phyloP scores from a whole-genome alignment of 1,140 invertebrate genomes.

The Reticulitermes speratus region DNA sequence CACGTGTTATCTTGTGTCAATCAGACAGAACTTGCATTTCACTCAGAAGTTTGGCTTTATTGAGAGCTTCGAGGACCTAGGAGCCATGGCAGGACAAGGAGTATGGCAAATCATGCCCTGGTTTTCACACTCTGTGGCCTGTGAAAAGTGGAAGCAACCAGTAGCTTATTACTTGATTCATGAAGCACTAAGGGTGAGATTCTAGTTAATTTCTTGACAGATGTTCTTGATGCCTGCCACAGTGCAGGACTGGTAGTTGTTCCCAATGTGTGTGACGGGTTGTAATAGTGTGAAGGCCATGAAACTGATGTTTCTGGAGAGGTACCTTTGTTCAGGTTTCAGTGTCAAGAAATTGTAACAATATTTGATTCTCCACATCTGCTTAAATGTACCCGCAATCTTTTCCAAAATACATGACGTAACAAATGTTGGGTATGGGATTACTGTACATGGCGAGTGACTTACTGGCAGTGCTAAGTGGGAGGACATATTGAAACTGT shows the following conservation, averaged over 20 bases:
- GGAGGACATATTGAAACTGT: too few relatives aligned
- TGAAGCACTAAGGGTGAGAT: neutral
- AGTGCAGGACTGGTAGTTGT: neutral
- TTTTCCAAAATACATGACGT: too few relatives aligned
- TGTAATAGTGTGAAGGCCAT: neutral
- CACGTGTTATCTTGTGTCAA: too few relatives aligned
- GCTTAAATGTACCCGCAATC: neutral
- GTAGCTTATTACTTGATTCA: conserved; percentile 38
- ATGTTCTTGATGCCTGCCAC: too few relatives aligned
- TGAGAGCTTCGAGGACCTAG: conserved; percentile 40
- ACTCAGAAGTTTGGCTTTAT: conserved; percentile 38
- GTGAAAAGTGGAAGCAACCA: conserved; percentile 42
- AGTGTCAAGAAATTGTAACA: neutral
- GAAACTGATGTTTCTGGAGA: neutral
- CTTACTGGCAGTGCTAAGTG: too few relatives aligned
- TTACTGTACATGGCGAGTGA: too few relatives aligned
- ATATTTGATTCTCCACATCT: conserved; percentile 16
- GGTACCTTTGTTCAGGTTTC: neutral
- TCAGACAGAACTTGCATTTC: too few relatives aligned
- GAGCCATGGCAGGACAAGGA: conserved; percentile 24
- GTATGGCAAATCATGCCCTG: conserved; percentile 43
- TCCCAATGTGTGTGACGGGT: neutral
- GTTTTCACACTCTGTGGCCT: conserved; percentile 43
- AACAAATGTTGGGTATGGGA: too few relatives aligned
- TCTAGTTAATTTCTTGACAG: too few relatives aligned